phyloP scores from a whole-genome alignment of 2,888 invertebrate species.

The Siphlonurus alternatus region DNA sequence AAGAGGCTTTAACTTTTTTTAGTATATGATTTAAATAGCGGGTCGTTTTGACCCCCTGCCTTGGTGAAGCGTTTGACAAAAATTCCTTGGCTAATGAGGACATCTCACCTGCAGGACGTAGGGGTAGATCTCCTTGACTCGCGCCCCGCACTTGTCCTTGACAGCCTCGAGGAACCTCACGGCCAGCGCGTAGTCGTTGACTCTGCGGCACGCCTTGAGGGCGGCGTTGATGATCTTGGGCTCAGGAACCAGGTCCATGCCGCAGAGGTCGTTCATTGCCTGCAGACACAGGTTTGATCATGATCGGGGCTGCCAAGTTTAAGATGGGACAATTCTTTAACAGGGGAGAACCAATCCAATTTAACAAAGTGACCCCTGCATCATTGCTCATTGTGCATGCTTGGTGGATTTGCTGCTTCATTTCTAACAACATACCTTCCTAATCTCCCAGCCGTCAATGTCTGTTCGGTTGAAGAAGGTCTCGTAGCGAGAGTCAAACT shows the following conservation, averaged over 20 bases:
- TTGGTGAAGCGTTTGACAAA: no score
- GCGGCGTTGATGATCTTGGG: constrained; percentile 77
- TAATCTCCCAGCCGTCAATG: constrained; percentile 89
- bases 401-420: no score
- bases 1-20: no score
- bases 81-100: no score
- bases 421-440: constrained; percentile 46
- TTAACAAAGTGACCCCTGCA: no score
- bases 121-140: constrained; percentile 63
- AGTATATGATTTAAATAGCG: no score
- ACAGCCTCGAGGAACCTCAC: constrained; percentile 84
- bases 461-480: constrained; percentile 69
- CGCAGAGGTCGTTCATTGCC: constrained; percentile 74
- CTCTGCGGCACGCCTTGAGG: constrained; percentile 75
- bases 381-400: no score
- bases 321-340: no score
- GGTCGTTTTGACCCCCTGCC: no score
- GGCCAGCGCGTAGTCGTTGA: constrained; percentile 88
- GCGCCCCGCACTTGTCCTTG: constrained; percentile 70
- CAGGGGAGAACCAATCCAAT: no score
- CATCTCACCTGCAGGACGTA: constrained; percentile 46
- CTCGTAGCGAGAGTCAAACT: constrained; percentile 70
- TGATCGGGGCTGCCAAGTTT: no score
- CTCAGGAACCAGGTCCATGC: constrained; percentile 85
- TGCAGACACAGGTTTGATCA: no score